These are phyloP conservation scores for Sceliomorpha sp. DNA, from an alignment of 2,888 invertebrate species.

Conservation along the genomic window DNA sequence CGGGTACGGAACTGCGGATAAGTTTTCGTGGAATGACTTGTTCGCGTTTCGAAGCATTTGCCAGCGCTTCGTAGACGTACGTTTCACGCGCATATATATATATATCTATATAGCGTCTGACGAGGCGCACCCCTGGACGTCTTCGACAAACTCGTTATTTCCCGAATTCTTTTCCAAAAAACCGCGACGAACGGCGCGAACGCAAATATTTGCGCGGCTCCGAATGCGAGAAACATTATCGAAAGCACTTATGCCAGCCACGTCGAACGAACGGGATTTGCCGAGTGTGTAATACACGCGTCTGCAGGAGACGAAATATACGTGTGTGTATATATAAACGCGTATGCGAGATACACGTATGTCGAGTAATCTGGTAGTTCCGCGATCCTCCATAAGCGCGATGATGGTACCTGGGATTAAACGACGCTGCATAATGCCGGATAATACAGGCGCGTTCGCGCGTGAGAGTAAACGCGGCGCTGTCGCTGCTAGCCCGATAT, in stretches of 20 bases:
- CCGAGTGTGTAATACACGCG: slow-evolving; percentile 46
- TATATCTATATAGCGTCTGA: no score
- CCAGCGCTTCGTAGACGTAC: neutral
- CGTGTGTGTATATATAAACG: no score
- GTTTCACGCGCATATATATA: neutral
- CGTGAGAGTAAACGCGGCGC: slow-evolving; percentile 47
- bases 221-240: slow-evolving; percentile 31
- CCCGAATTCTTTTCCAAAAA: neutral
- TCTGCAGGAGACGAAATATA: slow-evolving; percentile 31
- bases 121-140: no score
- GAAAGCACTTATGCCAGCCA: slow-evolving; percentile 33
- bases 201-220: slow-evolving; percentile 37
- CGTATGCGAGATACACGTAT: slow-evolving; percentile 43
- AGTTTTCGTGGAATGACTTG: no score
- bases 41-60: no score
- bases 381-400: slow-evolving; percentile 28
- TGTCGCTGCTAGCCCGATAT: slow-evolving; percentile 6
- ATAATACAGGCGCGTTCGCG: slow-evolving; percentile 53
- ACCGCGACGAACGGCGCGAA: slow-evolving; percentile 16
- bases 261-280: slow-evolving; percentile 40
- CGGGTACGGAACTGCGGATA: no score
- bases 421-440: slow-evolving; percentile 53
- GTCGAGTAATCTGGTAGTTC: slow-evolving; percentile 43
- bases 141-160: no score
- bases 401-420: slow-evolving; percentile 52